These are phyloP conservation scores for Eurypyga helias DNA, from an alignment of 2,113 vertebrate genomes.

Conservation along the genomic window DNA sequence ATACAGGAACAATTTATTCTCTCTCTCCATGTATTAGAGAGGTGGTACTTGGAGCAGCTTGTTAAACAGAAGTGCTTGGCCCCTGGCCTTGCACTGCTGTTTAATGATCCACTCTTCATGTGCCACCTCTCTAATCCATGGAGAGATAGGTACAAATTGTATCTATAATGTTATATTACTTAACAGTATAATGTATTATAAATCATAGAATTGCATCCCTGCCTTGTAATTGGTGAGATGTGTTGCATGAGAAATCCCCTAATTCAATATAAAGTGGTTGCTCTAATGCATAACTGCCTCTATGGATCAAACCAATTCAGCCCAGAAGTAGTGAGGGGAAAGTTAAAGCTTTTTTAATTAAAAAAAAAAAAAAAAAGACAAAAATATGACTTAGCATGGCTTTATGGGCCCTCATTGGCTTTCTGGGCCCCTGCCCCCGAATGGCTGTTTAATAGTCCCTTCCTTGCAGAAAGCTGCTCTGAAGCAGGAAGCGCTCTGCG, in stretches of 20 bases:
- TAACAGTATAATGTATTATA: conserved; percentile 85
- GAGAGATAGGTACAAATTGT: conserved; percentile 84
- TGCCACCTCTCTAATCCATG: conserved; percentile 83
- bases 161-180: conserved; percentile 86
- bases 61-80: conserved; percentile 84
- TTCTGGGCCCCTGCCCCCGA: conserved; percentile 23
- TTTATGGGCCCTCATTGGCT: conserved; percentile 42
- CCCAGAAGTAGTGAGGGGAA: conserved; percentile 60
- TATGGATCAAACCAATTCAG: conserved; percentile 76
- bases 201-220: conserved; percentile 82
- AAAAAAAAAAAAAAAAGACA: neutral
- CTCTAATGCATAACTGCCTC: conserved; percentile 77
- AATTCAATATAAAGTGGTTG: conserved; percentile 78
- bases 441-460: neutral
- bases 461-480: neutral
- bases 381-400: conserved; percentile 58
- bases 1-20: conserved; percentile 76
- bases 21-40: conserved; percentile 77
- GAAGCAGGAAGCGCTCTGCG: neutral
- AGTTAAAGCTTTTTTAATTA: conserved; percentile 74
- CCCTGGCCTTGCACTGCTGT: conserved; percentile 79
- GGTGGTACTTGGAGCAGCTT: conserved; percentile 82
- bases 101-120: conserved; percentile 82
- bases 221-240: conserved; percentile 83
- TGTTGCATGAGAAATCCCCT: conserved; percentile 79